Evolutionary conservation across 1,140 invertebrate species (phyloP), one percentile per base, ranked within the genome.

Genomic region (Myzus persicae): DNA sequence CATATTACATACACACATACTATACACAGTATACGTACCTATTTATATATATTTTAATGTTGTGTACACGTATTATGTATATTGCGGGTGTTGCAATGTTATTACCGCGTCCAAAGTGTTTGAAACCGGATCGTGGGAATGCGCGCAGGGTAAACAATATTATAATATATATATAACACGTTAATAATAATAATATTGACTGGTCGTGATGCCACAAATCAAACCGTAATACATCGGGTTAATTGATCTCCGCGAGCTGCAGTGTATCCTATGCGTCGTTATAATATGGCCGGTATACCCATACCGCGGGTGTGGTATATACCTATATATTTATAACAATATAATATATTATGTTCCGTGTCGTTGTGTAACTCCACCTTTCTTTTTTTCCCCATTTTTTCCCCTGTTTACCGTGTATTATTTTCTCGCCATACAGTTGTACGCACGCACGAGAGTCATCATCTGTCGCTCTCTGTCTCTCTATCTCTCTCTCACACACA

Each of bases 191-290:
- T 82, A 84, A 92, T 92, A 82, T 92, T 38, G 91, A 46, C 40
- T 24, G 76, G 44, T 92, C 91, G 91, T 92, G 91, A 92, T 92
- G 67, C 76, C 44, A 82, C 91, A 82, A 92, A 92, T 82, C 76
- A 92, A 82, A 92, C 88, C 87, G 87, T 88, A 48, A 90, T 76
- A 38, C n/a, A 92, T 46, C 40, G 91, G 76, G 44, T 82, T 91
- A 92, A 82, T 92, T 92, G 91, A 76, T 82, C 14, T 82, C 42
- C 90, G 7, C 59, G 59, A 31, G 59, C 5, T 20, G 20, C 48
- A 51, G 40, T 22, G 8, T 36, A 81, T 59, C 26, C 26, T 87
- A 46, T 51, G 44, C 31, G n/a, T 48, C 48, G 36, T 36, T 51
- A 59, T 40, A 51, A 42, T 90, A 40, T 84, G 0, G 20, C 4